A percentile compares a stretch with the other conserved stretches of the same genome.
Conservation (phyloP, 1,140 invertebrate genomes). For the Drosophila kohkoa region DNA sequence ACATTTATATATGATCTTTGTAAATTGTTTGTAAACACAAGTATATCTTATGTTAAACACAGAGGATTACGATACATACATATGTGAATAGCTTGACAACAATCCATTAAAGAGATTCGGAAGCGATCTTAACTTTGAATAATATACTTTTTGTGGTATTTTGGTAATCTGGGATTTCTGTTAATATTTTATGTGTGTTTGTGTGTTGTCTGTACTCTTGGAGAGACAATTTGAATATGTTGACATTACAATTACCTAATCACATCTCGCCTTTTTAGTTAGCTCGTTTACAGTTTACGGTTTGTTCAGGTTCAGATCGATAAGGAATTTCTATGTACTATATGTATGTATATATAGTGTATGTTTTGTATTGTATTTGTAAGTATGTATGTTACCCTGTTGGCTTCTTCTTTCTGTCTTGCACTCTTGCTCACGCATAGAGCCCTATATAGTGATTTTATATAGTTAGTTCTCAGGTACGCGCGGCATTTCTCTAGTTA, state of each 20-base stretch:
- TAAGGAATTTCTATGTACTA: slow-evolving; percentile 55
- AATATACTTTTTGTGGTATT: slow-evolving; percentile 7
- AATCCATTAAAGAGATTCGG: slow-evolving; percentile 1
- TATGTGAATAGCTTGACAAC: not conserved
- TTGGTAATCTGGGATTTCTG: slow-evolving; percentile 4
- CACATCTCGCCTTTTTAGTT: slow-evolving; percentile 18
- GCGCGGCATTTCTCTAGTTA: slow-evolving; percentile 78
- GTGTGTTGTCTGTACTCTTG: slow-evolving; percentile 5
- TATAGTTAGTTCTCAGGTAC: slow-evolving; percentile 70
- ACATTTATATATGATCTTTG: slow-evolving; percentile 5
- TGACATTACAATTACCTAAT: slow-evolving; percentile 21
- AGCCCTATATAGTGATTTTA: slow-evolving; percentile 45
- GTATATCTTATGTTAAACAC: slow-evolving; percentile 17
- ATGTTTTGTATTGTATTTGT: slow-evolving; percentile 25
- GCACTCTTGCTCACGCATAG: slow-evolving; percentile 38
- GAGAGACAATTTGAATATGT: not conserved
- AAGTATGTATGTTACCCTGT: slow-evolving; percentile 61
- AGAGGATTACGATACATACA: slow-evolving; percentile 10
- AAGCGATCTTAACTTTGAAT: not conserved
- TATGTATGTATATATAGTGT: slow-evolving; percentile 31
- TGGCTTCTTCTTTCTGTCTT: slow-evolving; percentile 36
- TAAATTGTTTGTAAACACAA: slow-evolving; percentile 5
- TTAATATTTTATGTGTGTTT: not conserved
- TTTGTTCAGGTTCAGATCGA: slow-evolving; percentile 26
- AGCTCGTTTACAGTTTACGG: slow-evolving; percentile 17